These are phyloP conservation scores for Ennomos quercinarius DNA, from an alignment of 2,888 invertebrate species.

Conservation along the genomic window DNA sequence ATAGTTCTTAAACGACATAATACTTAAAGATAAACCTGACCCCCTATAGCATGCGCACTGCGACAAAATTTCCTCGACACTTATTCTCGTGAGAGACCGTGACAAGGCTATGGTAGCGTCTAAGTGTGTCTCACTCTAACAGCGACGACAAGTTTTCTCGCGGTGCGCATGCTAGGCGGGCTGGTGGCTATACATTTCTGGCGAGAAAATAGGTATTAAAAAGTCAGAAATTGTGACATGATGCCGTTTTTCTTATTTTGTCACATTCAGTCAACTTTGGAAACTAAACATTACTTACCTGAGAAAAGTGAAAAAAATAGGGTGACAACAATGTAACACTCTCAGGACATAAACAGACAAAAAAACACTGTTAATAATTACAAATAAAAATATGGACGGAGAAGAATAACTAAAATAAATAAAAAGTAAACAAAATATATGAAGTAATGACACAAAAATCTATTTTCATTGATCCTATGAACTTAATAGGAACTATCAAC, in stretches of 20 bases:
- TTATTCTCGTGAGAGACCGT: too few species aligned
- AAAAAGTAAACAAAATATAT: conserved; percentile 19
- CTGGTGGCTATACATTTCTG: conserved; percentile 62
- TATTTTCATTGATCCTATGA: conserved; percentile 40
- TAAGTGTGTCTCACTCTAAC: too few species aligned
- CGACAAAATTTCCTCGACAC: too few species aligned
- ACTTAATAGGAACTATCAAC: conserved; percentile 78
- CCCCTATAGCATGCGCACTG: too few species aligned
- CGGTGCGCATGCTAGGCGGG: too few species aligned
- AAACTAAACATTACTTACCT: not conserved
- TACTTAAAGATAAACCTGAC: conserved; percentile 60
- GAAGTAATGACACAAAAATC: conserved; percentile 13
- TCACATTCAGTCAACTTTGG: conserved; percentile 11
- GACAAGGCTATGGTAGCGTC: too few species aligned
- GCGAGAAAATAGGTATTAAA: conserved; percentile 41
- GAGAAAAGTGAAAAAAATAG: conserved; percentile 1
- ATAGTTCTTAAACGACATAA: conserved; percentile 63
- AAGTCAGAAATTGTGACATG: not conserved
- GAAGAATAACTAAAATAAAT: conserved; percentile 21
- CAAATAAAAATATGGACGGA: conserved; percentile 26
- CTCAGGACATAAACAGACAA: conserved; percentile 1
- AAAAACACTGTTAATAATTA: conserved; percentile 3
- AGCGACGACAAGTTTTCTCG: too few species aligned
- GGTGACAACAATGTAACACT: conserved; percentile 17
- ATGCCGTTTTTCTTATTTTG: not conserved